A percentile compares a stretch with the other conserved stretches of the same genome.
These are phyloP conservation scores for Daboia siamensis DNA, from an alignment of 2,113 vertebrate species.

Conservation along the genomic window DNA sequence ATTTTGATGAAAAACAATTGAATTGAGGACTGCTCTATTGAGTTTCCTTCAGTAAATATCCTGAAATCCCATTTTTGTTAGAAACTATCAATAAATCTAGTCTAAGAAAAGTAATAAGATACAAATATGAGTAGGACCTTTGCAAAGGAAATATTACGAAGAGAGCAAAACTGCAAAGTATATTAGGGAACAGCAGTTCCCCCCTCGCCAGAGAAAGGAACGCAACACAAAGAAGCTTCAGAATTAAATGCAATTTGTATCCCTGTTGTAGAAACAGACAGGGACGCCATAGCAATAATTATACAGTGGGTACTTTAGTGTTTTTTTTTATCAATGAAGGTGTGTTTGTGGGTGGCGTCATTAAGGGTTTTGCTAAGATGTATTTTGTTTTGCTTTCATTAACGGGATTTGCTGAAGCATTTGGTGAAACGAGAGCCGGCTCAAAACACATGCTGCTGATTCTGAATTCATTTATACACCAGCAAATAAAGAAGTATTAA, in stretches of 20 bases:
- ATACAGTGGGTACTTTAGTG: background rate
- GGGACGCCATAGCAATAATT: conserved; percentile 34
- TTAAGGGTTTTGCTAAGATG: conserved; percentile 3
- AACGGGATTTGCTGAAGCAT: background rate
- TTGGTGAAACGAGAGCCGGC: background rate
- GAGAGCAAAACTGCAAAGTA: conserved; percentile 68
- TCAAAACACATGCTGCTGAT: background rate
- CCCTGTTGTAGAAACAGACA: conserved; percentile 48
- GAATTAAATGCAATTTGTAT: conserved; percentile 54
- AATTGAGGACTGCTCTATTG: conserved; percentile 91
- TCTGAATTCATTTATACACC: background rate
- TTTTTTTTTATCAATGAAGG: background rate
- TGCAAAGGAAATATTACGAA: conserved; percentile 80
- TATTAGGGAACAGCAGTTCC: conserved; percentile 67
- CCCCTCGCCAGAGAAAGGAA: conserved; percentile 59
- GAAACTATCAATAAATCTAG: conserved; percentile 99
- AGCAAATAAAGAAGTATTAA: background rate
- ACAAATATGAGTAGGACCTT: conserved; percentile 84
- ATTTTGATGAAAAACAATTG: conserved; percentile 94
- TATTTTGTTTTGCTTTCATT: conserved; percentile 27
- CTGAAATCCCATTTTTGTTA: conserved; percentile 96
- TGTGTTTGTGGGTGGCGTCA: background rate
- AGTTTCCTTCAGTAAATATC: conserved; percentile 96
- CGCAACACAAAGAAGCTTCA: background rate
- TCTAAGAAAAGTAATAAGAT: conserved; percentile 92